A percentile compares a stretch with the other conserved stretches of the same genome.
These are phyloP conservation scores for Natator depressus DNA, from an alignment of 2,113 vertebrate species.

Conservation along the genomic window DNA sequence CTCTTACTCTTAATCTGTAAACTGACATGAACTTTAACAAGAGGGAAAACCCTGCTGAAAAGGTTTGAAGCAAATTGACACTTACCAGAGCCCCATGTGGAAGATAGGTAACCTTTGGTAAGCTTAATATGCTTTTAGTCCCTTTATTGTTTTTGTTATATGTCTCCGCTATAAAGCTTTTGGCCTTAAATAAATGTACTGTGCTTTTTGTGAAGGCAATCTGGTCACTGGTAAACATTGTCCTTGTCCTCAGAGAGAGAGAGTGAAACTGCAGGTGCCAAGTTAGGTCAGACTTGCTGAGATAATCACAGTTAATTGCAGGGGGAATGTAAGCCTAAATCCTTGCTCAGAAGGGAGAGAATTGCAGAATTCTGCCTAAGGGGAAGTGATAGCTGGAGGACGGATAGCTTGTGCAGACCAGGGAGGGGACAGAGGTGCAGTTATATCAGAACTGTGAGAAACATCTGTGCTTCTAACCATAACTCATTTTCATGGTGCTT, in stretches of 20 bases:
- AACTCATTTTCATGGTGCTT: neutral
- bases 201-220: neutral
- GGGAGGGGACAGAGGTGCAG: neutral
- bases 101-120: neutral
- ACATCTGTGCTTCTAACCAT: too few relatives aligned
- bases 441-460: neutral
- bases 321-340: neutral
- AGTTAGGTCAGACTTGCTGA: neutral
- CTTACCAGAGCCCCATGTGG: neutral
- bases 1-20: neutral
- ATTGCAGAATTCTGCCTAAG: neutral
- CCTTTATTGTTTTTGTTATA: neutral
- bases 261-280: neutral
- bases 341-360: neutral
- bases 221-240: neutral
- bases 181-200: neutral
- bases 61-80: neutral
- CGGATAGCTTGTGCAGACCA: neutral
- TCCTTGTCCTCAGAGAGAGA: neutral
- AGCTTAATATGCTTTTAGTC: neutral
- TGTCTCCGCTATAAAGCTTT: neutral
- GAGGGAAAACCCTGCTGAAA: neutral
- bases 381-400: neutral
- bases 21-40: neutral
- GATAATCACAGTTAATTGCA: neutral